Percentiles rank a stretch among this genome's conserved stretches.
Evolutionary conservation across 1,140 invertebrate genomes (phyloP).

Genomic region (Drosophila prosaltans): DNA sequence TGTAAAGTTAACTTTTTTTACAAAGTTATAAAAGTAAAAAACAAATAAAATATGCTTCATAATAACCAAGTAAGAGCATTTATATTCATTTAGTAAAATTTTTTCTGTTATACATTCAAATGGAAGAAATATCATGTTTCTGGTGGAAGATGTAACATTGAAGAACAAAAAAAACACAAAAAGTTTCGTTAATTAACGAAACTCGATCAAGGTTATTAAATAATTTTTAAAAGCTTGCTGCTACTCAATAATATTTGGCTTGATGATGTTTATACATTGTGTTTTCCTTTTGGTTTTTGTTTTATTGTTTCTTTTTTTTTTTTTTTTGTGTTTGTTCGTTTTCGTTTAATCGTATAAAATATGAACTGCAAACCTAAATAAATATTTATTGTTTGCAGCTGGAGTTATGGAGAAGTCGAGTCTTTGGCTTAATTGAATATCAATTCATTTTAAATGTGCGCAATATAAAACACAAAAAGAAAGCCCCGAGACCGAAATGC

Average conservation of each 20-base stretch:
- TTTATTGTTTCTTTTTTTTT: neutral
- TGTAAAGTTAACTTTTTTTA: no score
- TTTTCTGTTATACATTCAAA: no score
- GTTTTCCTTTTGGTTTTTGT: neutral
- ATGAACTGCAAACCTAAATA: slow-evolving; percentile 80
- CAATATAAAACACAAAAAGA: slow-evolving; percentile 15
- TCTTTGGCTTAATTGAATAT: slow-evolving; percentile 77
- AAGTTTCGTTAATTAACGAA: neutral
- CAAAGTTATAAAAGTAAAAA: no score
- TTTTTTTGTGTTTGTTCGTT: neutral
- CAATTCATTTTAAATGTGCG: slow-evolving; percentile 69
- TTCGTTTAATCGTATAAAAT: slow-evolving; percentile 60
- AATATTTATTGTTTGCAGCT: slow-evolving; percentile 73
- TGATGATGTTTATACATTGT: neutral
- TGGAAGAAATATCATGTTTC: no score
- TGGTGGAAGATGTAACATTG: neutral
- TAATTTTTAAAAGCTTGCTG: neutral
- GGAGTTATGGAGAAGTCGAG: slow-evolving; percentile 11
- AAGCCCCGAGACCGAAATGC: neutral
- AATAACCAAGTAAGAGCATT: no score
- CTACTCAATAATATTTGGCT: neutral
- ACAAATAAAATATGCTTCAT: no score
- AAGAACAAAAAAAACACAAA: neutral
- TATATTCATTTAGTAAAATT: no score
- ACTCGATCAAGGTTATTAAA: neutral